Evolutionary conservation across 2,888 invertebrate species (phyloP), one percentile per base, ranked within the genome.

Genomic region (Panorpa germanica): DNA sequence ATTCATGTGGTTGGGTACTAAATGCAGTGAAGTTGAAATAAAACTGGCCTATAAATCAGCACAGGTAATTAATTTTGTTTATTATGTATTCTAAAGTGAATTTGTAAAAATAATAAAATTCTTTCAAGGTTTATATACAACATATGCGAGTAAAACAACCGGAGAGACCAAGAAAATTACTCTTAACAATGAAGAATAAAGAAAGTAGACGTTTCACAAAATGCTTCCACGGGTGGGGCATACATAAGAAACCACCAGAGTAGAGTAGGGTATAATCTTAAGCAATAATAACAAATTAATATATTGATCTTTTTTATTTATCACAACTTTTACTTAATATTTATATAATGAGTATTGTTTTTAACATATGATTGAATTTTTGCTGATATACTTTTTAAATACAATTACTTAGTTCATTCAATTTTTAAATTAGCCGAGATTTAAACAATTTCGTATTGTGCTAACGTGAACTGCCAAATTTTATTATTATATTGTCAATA

Each of bases 141-240:
- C 93, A 98, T 55, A 68, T 96, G 67, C 68, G 90, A 46, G 82
- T 83, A 12, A 88, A 95, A 55, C 93, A 96, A 50, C 82, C 91
- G 1, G 86, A 91, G 19, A 65, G 64, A 35, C 80, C 81, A 2
- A 64, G 98, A 35, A 95, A 95, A 58, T 61, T 98, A 36, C 82
- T 91, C 56, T 67, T 95, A 19, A 88, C 95, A 2, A 65, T 95
- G 41, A 98, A 95, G 57, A 85, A 90, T 49, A 91, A 91, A 48
- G 98, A 99, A 58, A 86, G 91, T 9, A 70, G 72, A 43, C 66
- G 88, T 45, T 98, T 99, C 58, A 82, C 81, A 37, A 91, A 91
- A 58, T 96, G 98, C 57, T 98, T 98, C 68, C 98, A 98, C 50
- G 98, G 93, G 34, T 98, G 98, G 98, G 81, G 88, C 36, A 66